phyloP scores from a whole-genome alignment of 2,888 invertebrate genomes.

The Nemotelus nigrinus region DNA sequence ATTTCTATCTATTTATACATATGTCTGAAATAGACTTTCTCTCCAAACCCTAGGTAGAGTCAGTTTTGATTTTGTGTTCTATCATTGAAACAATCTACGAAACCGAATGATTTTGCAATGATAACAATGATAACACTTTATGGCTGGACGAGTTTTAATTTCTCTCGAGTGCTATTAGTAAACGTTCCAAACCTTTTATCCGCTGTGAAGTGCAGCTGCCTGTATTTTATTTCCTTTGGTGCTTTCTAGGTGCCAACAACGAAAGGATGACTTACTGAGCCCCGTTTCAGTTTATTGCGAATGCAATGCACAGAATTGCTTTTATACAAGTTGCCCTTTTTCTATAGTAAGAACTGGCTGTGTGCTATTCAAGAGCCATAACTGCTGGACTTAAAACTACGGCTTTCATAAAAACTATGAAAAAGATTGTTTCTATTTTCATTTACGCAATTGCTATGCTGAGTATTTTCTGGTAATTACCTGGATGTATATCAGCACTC shows the following conservation, averaged over 20 bases:
- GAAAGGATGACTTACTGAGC: slow-evolving; percentile 24
- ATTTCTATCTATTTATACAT: too few species aligned
- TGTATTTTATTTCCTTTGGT: slow-evolving; percentile 3
- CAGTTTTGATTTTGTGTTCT: too few species aligned
- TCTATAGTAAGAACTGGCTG: background rate
- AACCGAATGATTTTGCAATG: slow-evolving; percentile 24
- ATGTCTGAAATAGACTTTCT: too few species aligned
- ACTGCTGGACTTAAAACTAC: slow-evolving; percentile 27
- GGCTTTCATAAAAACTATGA: slow-evolving; percentile 26
- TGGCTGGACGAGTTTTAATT: slow-evolving; percentile 37
- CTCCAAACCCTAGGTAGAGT: too few species aligned
- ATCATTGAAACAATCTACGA: background rate
- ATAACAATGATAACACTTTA: slow-evolving; percentile 38
- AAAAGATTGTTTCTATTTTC: slow-evolving; percentile 30
- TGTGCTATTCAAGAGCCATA: background rate
- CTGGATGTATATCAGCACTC: slow-evolving; percentile 12
- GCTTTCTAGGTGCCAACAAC: slow-evolving; percentile 2
- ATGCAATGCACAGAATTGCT: slow-evolving; percentile 16
- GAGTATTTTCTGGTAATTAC: slow-evolving; percentile 37
- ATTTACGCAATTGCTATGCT: slow-evolving; percentile 8
- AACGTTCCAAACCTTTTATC: slow-evolving; percentile 12
- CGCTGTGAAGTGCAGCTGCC: background rate
- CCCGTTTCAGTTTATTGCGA: background rate
- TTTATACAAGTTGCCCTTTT: slow-evolving; percentile 37
- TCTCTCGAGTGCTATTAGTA: slow-evolving; percentile 38